Conservation (phyloP, 2,113 vertebrate genomes). For the Chascanopsetta lugubris region DNA sequence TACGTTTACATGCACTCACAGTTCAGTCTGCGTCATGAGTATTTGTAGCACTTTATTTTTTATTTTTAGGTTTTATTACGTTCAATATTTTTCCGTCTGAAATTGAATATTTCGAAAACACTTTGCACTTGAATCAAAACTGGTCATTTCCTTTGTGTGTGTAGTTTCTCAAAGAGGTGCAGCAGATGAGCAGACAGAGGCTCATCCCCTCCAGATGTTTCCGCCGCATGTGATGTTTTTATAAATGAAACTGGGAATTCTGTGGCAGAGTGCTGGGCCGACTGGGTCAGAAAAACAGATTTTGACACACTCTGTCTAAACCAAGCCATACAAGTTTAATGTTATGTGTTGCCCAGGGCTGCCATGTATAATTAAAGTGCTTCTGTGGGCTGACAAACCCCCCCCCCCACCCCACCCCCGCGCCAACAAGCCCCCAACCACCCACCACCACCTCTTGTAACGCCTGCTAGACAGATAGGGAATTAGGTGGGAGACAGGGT, state of each 20-base stretch:
- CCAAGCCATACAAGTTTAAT: slow-evolving; percentile 77
- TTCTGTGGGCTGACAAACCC: slow-evolving; percentile 49
- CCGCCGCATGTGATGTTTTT: not conserved
- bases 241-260: slow-evolving; percentile 41
- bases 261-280: slow-evolving; percentile 16
- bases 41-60: no score
- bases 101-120: no score
- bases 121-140: no score
- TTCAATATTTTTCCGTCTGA: no score
- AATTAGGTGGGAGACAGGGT: slow-evolving; percentile 37
- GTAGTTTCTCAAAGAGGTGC: no score
- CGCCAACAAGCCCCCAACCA: no score
- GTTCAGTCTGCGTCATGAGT: no score
- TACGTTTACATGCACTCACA: no score
- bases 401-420: no score
- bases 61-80: no score
- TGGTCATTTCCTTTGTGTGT: no score
- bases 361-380: slow-evolving; percentile 77
- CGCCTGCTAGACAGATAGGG: slow-evolving; percentile 37
- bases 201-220: not conserved
- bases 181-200: slow-evolving; percentile 9
- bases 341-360: slow-evolving; percentile 68
- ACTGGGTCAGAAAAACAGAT: slow-evolving; percentile 59
- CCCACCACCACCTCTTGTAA: no score
- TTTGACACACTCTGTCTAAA: slow-evolving; percentile 63